A percentile compares a stretch with the other conserved stretches of the same genome.
Evolutionary conservation across 2,888 invertebrate species (phyloP).

Genomic region (Drosophila helvetica): DNA sequence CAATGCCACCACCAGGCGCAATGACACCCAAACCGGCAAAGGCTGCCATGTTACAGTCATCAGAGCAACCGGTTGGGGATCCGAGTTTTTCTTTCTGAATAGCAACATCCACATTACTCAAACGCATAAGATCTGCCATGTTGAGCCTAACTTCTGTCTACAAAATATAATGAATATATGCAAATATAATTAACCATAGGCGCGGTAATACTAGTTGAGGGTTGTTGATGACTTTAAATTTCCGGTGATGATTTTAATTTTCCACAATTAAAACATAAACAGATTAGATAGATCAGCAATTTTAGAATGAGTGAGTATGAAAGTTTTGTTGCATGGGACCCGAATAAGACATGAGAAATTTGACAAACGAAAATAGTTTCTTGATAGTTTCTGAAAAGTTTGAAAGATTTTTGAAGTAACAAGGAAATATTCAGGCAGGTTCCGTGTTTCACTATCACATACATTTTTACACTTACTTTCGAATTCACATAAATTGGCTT

Average conservation of each 20-base stretch:
- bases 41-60: conserved; percentile 88
- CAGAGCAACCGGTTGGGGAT: conserved; percentile 93
- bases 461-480: too few species aligned
- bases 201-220: not conserved
- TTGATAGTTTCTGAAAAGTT: too few species aligned
- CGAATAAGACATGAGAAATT: too few species aligned
- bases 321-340: too few species aligned
- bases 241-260: too few species aligned
- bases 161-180: not conserved
- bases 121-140: conserved; percentile 90
- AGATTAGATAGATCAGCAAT: not conserved
- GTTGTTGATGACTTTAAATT: too few species aligned
- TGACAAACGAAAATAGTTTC: too few species aligned
- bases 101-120: conserved; percentile 87
- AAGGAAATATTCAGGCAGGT: too few species aligned
- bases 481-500: too few species aligned
- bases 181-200: not conserved
- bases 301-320: too few species aligned
- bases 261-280: not conserved
- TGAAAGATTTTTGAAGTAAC: too few species aligned
- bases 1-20: conserved; percentile 85
- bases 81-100: conserved; percentile 90
- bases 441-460: too few species aligned
- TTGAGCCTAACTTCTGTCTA: conserved; percentile 4
- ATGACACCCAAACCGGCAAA: conserved; percentile 80